Base-by-base conservation (phyloP, 2,888 invertebrate species). In the Cosmorhoe ocellata region DNA sequence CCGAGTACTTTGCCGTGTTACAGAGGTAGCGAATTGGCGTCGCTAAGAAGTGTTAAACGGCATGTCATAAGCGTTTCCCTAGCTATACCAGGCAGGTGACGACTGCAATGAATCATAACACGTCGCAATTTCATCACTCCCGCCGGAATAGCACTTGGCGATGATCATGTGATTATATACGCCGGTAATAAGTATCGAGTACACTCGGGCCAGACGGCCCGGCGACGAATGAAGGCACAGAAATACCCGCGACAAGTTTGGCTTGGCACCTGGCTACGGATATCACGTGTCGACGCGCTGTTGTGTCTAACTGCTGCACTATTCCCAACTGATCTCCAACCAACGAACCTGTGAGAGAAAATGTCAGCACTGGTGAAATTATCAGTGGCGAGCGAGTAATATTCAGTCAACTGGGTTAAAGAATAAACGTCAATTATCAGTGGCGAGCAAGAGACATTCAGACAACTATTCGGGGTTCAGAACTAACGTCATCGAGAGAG, bases 171-270 rank as follows among this genome's bases (percentile, higher is more conserved):
- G 63, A 67, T 71, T 57, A 64, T 61, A 63, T 66, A 64, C 62
- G 60, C 41, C 36, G 26, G 27, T 48, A 40, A 53, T 40, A 43
- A 44, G 44, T 62, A 60, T 61, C 60, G 56, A 58, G 58, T 61
- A 62, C 64, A 62, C 63, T 57, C 54, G 56, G 44, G 40, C 64
- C 76, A 79, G 78, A 79, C 79, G 77, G 79, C 73, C 53, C 67
- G 78, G 76, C 78, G 76, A 37, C 64, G 61, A 58, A 41, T 37
- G 56, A 34, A 43, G 37, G 48, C 24, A 57, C 62, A 63, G 62
- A 69, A 69, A 70, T 70, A 74, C 61, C 58, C 58, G 55, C 62
- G 58, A 56, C 58, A 58, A 59, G 49, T 55, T 40, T 54, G 28
- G 56, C 61, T 53, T 74, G 74, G 75, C 77, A 73, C 46, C 53